Evolutionary conservation across 1,140 invertebrate species (phyloP).

Genomic region (Conus ventricosus): DNA sequence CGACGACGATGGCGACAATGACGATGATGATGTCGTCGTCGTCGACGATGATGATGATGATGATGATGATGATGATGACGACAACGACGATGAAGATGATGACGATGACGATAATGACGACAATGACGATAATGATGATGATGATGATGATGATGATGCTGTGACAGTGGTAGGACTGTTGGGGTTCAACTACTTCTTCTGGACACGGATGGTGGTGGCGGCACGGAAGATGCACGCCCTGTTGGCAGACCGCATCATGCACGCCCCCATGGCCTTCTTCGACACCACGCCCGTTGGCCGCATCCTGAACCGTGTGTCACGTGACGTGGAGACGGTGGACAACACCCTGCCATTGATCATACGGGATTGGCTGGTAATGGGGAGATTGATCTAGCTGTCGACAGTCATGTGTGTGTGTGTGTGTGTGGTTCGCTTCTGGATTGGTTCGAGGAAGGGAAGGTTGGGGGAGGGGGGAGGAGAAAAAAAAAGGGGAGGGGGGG

Average conservation of each 20-base stretch:
- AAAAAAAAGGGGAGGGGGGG: too few species aligned
- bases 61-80: slow-evolving; percentile 68
- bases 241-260: slow-evolving; percentile 80
- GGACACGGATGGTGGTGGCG: slow-evolving; percentile 76
- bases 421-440: too few species aligned
- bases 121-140: slow-evolving; percentile 12
- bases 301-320: slow-evolving; percentile 79
- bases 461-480: too few species aligned
- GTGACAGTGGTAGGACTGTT: slow-evolving; percentile 54
- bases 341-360: slow-evolving; percentile 54
- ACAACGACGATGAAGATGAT: slow-evolving; percentile 13
- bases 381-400: too few species aligned
- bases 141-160: slow-evolving; percentile 1
- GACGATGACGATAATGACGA: slow-evolving; percentile 69
- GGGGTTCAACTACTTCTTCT: slow-evolving; percentile 47
- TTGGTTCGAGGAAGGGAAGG: too few species aligned
- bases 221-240: slow-evolving; percentile 84
- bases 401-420: too few species aligned
- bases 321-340: slow-evolving; percentile 75
- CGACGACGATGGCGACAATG: neutral
- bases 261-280: slow-evolving; percentile 78
- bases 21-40: neutral
- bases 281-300: slow-evolving; percentile 81
- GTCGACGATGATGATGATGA: neutral
- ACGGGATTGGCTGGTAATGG: slow-evolving; percentile 20